A percentile compares a stretch with the other conserved stretches of the same genome.
Conservation (phyloP, 2,797 vertebrate genomes). For the Buceros bicornis region DNA sequence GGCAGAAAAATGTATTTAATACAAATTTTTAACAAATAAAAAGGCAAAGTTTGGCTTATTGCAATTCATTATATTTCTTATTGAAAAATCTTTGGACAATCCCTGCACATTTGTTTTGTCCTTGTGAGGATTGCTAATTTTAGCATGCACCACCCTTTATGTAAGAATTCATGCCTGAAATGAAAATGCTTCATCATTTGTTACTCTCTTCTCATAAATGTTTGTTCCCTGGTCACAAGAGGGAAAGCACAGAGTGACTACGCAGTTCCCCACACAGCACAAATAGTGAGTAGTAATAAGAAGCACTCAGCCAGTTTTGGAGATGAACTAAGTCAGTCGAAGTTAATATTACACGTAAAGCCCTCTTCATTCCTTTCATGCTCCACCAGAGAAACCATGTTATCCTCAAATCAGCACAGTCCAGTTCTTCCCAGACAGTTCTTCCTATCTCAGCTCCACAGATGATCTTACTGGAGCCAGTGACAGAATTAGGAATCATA, state of each 20-base stretch:
- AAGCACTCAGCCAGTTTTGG: neutral
- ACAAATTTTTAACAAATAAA: neutral
- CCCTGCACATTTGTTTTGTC: neutral
- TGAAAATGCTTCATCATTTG: slow-evolving; percentile 14
- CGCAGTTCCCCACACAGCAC: neutral
- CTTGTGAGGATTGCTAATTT: neutral
- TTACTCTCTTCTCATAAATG: neutral
- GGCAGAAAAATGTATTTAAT: neutral
- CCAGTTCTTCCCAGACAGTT: neutral
- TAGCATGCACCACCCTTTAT: neutral
- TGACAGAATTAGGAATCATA: neutral
- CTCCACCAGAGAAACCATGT: neutral
- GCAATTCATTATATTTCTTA: neutral
- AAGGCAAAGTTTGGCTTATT: neutral
- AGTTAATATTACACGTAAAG: neutral
- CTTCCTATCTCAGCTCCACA: neutral
- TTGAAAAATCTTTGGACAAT: neutral
- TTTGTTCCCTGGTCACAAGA: neutral
- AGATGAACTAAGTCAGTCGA: neutral
- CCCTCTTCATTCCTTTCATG: neutral
- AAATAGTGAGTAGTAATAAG: neutral
- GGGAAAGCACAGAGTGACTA: neutral
- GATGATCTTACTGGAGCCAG: neutral
- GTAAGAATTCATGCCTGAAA: slow-evolving; percentile 35
- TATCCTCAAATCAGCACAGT: neutral